Conservation (phyloP, 2,888 invertebrate species). For the Crepidodera aurea region DNA sequence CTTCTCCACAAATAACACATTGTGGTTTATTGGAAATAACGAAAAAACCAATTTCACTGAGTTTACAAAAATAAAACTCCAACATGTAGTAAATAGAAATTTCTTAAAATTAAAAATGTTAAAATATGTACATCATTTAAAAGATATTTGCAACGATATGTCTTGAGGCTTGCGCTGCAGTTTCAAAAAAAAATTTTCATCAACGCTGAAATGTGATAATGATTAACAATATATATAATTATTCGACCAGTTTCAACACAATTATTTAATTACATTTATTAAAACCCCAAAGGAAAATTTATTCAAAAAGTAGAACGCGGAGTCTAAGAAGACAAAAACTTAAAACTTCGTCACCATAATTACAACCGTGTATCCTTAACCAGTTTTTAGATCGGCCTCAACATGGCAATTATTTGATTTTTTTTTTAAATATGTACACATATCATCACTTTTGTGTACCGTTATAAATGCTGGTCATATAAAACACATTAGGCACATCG, state of each 20-base stretch:
- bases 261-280: neutral
- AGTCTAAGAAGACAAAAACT: conserved; percentile 15
- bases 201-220: neutral
- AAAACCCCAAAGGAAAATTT: neutral
- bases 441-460: conserved; percentile 31
- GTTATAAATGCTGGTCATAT: conserved; percentile 32
- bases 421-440: conserved; percentile 20
- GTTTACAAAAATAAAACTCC: no score
- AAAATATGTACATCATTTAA: no score
- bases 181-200: no score
- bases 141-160: no score
- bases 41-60: no score
- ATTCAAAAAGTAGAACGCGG: neutral
- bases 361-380: conserved; percentile 15
- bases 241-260: neutral
- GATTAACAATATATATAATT: neutral
- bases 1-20: no score
- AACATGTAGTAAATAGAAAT: no score
- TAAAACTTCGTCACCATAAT: conserved; percentile 11
- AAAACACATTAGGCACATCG: conserved; percentile 24
- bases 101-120: no score
- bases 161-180: no score
- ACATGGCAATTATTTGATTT: conserved; percentile 22
- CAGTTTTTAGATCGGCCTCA: conserved; percentile 17
- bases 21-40: no score